phyloP scores from a whole-genome alignment of 2,797 vertebrate species.

The Philypnodon macrostomus region DNA sequence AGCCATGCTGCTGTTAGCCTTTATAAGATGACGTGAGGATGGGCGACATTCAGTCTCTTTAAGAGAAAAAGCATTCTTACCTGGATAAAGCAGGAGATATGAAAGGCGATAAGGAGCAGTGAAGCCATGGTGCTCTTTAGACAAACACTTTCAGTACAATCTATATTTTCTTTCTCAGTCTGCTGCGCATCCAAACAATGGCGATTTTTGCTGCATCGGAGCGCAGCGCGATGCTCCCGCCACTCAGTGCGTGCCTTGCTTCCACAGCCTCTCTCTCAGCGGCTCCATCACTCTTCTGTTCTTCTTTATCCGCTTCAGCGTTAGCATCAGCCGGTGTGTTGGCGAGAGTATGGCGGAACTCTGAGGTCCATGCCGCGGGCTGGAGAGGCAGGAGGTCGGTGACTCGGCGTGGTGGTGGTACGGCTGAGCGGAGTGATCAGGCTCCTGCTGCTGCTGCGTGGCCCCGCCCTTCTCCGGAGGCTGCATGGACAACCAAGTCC shows the following conservation, averaged over 20 bases:
- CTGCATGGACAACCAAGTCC: constrained; percentile 23
- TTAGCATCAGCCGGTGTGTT: constrained; percentile 13
- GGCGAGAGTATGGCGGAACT: constrained; percentile 19
- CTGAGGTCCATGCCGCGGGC: constrained; percentile 51
- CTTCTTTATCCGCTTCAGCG: constrained; percentile 6
- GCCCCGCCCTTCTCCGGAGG: constrained; percentile 57
- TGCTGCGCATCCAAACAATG: constrained; percentile 77
- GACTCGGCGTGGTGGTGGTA: constrained; percentile 16
- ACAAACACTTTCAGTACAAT: constrained; percentile 2
- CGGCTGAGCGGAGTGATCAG: constrained; percentile 46
- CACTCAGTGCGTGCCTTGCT: constrained; percentile 14
- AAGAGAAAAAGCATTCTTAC: constrained; percentile 49
- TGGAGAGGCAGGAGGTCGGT: constrained; percentile 59
- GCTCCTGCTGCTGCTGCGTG: constrained; percentile 41
- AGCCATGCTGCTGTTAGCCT: constrained; percentile 12
- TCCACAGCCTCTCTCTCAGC: constrained; percentile 16
- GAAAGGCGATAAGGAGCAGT: constrained; percentile 31
- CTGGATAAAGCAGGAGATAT: constrained; percentile 57
- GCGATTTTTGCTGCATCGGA: constrained; percentile 67
- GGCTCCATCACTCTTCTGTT: not conserved
- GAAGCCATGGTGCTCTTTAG: constrained; percentile 37
- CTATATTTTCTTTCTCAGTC: constrained; percentile 43
- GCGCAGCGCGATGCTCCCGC: constrained; percentile 32
- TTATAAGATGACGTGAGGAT: constrained; percentile 12
- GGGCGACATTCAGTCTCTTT: not conserved